phyloP scores from a whole-genome alignment of 1,140 invertebrate species.

The Antheraea mylitta region DNA sequence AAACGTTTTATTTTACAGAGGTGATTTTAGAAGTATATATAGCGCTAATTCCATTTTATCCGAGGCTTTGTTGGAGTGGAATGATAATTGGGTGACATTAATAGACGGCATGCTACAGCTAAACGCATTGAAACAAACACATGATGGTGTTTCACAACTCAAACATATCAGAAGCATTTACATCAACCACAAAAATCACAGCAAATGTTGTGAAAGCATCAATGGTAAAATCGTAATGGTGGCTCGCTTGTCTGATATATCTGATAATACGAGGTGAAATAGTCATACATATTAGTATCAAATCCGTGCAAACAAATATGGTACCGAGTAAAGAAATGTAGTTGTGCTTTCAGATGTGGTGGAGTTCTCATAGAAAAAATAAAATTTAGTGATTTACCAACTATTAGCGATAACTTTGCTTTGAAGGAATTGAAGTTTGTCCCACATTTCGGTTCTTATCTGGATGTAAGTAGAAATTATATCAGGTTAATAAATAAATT shows the following conservation, averaged over 20 bases:
- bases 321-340: neutral
- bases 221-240: slow-evolving; percentile 21
- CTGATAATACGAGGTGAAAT: slow-evolving; percentile 24
- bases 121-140: slow-evolving; percentile 25
- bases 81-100: slow-evolving; percentile 42
- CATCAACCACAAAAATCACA: slow-evolving; percentile 27
- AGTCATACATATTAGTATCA: neutral
- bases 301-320: neutral
- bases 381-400: slow-evolving; percentile 26
- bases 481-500: neutral
- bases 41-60: slow-evolving; percentile 20
- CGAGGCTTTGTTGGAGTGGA: slow-evolving; percentile 32
- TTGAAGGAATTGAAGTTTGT: slow-evolving; percentile 34
- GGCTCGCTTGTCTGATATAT: slow-evolving; percentile 18
- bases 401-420: slow-evolving; percentile 8
- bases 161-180: slow-evolving; percentile 22
- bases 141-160: slow-evolving; percentile 23
- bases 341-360: slow-evolving; percentile 33
- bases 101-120: slow-evolving; percentile 43
- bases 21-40: slow-evolving; percentile 33
- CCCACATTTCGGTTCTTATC: slow-evolving; percentile 21
- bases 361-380: slow-evolving; percentile 33
- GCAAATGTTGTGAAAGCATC: neutral
- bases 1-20: slow-evolving; percentile 24
- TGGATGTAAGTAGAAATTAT: slow-evolving; percentile 30